Conservation (phyloP, 30 jellyfish, hydroid and myxozoan genomes). For the Aurelia sp. region DNA sequence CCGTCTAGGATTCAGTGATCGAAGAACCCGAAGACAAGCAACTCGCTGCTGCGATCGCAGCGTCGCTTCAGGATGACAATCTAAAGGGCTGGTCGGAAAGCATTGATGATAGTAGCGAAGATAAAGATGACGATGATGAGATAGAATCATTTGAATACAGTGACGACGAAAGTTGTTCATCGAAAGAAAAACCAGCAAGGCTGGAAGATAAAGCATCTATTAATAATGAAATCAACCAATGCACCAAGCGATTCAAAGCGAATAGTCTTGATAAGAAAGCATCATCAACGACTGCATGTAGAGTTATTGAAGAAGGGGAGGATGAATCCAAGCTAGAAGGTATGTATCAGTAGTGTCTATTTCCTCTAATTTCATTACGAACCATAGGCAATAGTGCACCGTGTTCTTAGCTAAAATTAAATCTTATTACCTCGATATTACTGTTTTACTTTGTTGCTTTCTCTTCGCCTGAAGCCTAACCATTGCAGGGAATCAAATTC, state of each 20-base stretch:
- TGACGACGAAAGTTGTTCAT: slow-evolving; percentile 45
- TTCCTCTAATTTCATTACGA: too few relatives aligned
- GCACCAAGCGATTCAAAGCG: slow-evolving; percentile 41
- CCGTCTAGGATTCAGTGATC: slow-evolving; percentile 58
- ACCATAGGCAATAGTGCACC: too few relatives aligned
- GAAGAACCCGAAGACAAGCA: slow-evolving; percentile 86
- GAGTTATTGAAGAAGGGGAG: slow-evolving; percentile 69
- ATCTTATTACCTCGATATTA: too few relatives aligned
- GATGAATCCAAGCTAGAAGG: slow-evolving; percentile 60
- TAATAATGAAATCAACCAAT: slow-evolving; percentile 47
- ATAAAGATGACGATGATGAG: slow-evolving; percentile 45
- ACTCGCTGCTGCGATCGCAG: slow-evolving; percentile 87
- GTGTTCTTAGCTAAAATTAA: too few relatives aligned
- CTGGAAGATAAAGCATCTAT: slow-evolving; percentile 9
- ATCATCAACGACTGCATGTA: not conserved
- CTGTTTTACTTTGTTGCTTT: too few relatives aligned
- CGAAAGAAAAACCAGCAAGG: slow-evolving; percentile 19
- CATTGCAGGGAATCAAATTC: too few relatives aligned
- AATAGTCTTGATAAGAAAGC: slow-evolving; percentile 42
- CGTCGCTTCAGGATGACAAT: slow-evolving; percentile 67
- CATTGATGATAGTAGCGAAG: slow-evolving; percentile 26
- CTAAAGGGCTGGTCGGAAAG: slow-evolving; percentile 1
- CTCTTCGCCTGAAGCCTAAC: too few relatives aligned
- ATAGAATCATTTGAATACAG: slow-evolving; percentile 63
- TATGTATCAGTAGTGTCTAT: not conserved